Base-by-base conservation (phyloP, 1,140 invertebrate species). In the Monomorium pharaonis region DNA sequence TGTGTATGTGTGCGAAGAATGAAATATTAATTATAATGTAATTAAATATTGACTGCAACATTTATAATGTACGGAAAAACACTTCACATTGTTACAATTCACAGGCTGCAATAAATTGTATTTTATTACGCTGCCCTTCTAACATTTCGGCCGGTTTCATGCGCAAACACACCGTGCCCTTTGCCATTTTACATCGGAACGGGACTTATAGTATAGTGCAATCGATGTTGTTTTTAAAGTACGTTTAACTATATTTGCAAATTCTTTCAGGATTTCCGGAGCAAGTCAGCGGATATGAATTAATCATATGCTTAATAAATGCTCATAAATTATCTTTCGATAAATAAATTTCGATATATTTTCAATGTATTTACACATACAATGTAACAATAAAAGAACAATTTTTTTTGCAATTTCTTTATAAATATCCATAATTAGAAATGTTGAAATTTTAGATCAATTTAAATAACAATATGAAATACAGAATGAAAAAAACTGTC, bases 1-100 rank as follows among this genome's bases (percentile, higher is more conserved):
- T 42, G 18, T 24, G 18, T 18, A 10, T 1, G 1, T 62, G 21
- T 10, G 10, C 42, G 21, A 7, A 77, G n/a, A 42, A n/a, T 77
- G 3, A 33, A 49, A 65, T 65, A 77, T 21, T 56, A 27, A 77
- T 49, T 33, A 3, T 33, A 30, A 62, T 21, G 21, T 37, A 60
- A 76, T 77, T 63, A 47, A 62, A 77, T 77, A 77, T 63, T 47
- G 18, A 65, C 49, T 3, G 24, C 24, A 37, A 77, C 42, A 4
- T 65, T 60, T 27, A n/a, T n/a, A 33, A 2, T 14, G 21, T 7
- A 21, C 5, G 3, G 42, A 30, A 63, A 63, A 49, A 47, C 42
- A 49, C 58, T 30, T 16, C 12, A 18, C 18, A 6, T 63, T 49
- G 24, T 63, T 77, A 63, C 24, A 62, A 49, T 63, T 47, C 65